phyloP scores from a whole-genome alignment of 2,113 vertebrate species.

The Holacanthus passer region DNA sequence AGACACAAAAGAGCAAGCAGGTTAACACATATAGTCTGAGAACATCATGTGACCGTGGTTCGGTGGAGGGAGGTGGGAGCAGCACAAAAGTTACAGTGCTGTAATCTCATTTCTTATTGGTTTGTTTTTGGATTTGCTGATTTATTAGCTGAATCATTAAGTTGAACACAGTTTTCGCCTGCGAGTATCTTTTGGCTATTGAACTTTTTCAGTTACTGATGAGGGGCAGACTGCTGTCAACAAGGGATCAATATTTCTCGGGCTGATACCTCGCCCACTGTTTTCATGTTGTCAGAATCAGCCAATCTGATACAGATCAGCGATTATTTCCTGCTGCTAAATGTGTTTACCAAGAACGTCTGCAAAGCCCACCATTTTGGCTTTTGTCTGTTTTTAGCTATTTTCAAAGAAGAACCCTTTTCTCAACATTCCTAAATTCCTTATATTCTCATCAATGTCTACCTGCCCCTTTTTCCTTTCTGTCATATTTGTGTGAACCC shows the following conservation, averaged over 20 bases:
- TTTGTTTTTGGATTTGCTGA: not conserved
- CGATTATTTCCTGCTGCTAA: not conserved
- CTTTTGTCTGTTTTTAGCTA: not conserved
- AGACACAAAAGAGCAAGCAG: constrained; percentile 47
- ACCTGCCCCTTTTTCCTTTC: constrained; percentile 4
- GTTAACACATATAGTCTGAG: constrained; percentile 39
- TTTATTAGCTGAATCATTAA: no score
- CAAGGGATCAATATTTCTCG: not conserved
- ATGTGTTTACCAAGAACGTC: not conserved
- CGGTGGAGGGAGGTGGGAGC: not conserved
- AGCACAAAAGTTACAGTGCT: not conserved
- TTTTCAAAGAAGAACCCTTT: no score
- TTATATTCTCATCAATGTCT: not conserved
- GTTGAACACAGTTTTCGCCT: no score
- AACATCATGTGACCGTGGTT: constrained; percentile 16
- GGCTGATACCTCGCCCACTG: not conserved
- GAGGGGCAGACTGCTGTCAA: not conserved
- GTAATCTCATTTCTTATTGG: not conserved
- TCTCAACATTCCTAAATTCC: not conserved
- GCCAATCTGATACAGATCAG: not conserved
- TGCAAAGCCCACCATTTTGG: no score
- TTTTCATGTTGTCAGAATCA: not conserved
- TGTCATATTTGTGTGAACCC: not conserved
- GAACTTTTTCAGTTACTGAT: not conserved
- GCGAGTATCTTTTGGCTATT: not conserved